These are phyloP conservation scores for Alca torda DNA, from an alignment of 2,797 vertebrate genomes.

Conservation along the genomic window DNA sequence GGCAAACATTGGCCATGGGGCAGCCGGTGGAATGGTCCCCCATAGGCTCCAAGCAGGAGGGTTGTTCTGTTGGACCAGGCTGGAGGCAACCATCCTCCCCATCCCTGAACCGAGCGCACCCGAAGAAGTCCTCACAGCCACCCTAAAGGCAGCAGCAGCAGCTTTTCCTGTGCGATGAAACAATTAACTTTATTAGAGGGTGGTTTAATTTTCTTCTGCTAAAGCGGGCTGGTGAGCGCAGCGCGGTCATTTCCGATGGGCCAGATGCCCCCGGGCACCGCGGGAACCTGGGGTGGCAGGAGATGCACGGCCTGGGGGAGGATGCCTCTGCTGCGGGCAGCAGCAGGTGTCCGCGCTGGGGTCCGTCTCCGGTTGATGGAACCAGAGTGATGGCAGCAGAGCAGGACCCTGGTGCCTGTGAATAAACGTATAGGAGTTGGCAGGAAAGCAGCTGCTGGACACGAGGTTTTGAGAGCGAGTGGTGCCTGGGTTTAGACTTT, in stretches of 20 bases:
- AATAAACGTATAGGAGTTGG: not conserved
- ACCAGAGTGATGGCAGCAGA: not conserved
- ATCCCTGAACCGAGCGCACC: fast-evolving
- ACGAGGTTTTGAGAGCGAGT: not conserved
- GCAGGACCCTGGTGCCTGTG: not conserved
- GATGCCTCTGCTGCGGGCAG: not conserved
- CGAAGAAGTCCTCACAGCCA: not conserved
- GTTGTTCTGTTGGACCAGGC: not conserved
- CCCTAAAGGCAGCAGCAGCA: not conserved
- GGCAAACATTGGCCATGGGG: fast-evolving
- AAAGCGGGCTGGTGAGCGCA: not conserved
- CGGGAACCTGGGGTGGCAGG: not conserved
- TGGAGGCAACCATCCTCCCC: not conserved
- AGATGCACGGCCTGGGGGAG: not conserved
- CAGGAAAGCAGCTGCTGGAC: not conserved
- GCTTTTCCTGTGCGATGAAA: constrained; percentile 56
- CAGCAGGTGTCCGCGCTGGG: not conserved
- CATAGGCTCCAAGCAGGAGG: not conserved
- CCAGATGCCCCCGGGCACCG: not conserved
- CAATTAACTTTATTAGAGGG: constrained; percentile 2
- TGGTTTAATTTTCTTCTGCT: not conserved
- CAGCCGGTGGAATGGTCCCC: fast-evolving
- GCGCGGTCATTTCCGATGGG: constrained; percentile 34
- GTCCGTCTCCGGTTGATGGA: not conserved
- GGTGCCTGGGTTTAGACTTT: not conserved